These are phyloP conservation scores for Cervus canadensis DNA, from an alignment of 2,113 vertebrate species.

Conservation along the genomic window DNA sequence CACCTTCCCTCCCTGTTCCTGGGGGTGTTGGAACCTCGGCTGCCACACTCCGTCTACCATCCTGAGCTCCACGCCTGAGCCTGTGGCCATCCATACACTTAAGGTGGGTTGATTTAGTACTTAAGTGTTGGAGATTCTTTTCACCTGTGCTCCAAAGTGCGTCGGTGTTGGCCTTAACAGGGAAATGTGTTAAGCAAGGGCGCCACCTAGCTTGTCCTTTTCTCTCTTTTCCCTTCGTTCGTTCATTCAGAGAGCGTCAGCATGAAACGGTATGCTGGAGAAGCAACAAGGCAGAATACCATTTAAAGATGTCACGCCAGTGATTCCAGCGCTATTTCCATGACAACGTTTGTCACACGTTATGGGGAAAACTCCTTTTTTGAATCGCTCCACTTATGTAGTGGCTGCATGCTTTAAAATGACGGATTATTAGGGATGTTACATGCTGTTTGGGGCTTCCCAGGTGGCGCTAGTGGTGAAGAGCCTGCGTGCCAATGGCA, in stretches of 20 bases:
- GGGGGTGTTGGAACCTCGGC: background rate
- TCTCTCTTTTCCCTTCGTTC: background rate
- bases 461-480: background rate
- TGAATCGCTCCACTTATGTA: too few species aligned
- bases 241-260: background rate
- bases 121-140: background rate
- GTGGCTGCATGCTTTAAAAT: background rate
- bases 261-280: background rate
- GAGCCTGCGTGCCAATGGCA: background rate
- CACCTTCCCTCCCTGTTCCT: background rate
- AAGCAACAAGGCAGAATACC: background rate
- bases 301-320: background rate
- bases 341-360: background rate
- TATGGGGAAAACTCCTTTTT: background rate
- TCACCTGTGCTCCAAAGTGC: background rate
- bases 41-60: background rate
- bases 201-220: conserved; percentile 56
- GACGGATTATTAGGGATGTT: background rate
- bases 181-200: conserved; percentile 28
- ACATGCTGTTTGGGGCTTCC: background rate
- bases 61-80: background rate
- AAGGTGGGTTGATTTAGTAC: background rate
- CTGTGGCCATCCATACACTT: too few species aligned
- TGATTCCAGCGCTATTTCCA: background rate
- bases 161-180: background rate